Conservation (phyloP, 2,888 invertebrate genomes). For the Psylliodes chrysocephalus region DNA sequence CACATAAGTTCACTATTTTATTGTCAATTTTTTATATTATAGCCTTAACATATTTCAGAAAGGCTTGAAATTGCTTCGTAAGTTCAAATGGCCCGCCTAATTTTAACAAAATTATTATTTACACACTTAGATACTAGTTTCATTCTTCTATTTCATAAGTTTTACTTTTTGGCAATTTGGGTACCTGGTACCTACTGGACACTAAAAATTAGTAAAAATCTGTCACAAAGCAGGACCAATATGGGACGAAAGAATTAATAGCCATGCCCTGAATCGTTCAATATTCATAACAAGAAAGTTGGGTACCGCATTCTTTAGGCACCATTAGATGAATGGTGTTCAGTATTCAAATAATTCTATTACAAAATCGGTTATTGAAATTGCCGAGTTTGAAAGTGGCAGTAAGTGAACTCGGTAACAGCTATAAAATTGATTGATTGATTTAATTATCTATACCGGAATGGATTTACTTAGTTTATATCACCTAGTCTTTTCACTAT, state of each 20-base stretch:
- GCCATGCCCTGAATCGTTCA: neutral
- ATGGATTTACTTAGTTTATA: neutral
- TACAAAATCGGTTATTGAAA: conserved; percentile 10
- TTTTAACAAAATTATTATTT: too few relatives aligned
- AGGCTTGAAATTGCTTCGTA: too few relatives aligned
- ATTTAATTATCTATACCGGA: conserved; percentile 5
- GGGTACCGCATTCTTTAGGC: neutral
- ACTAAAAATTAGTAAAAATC: too few relatives aligned
- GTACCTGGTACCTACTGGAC: too few relatives aligned
- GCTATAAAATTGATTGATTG: conserved; percentile 8
- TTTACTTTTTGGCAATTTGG: too few relatives aligned
- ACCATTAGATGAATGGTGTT: neutral
- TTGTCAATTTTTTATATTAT: too few relatives aligned
- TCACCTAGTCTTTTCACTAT: neutral
- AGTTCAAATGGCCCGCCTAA: too few relatives aligned
- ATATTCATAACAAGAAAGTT: conserved; percentile 3
- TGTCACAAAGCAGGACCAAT: too few relatives aligned
- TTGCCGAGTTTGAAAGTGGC: neutral
- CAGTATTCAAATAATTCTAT: conserved; percentile 9
- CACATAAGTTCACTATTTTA: too few relatives aligned
- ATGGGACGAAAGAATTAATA: neutral
- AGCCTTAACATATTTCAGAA: too few relatives aligned
- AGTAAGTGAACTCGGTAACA: neutral
- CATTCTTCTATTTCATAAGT: too few relatives aligned
- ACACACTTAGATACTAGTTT: too few relatives aligned